A percentile compares a stretch with the other conserved stretches of the same genome.
These are phyloP conservation scores for Salvelinus namaycush DNA, from an alignment of 2,113 vertebrate species.

Conservation along the genomic window DNA sequence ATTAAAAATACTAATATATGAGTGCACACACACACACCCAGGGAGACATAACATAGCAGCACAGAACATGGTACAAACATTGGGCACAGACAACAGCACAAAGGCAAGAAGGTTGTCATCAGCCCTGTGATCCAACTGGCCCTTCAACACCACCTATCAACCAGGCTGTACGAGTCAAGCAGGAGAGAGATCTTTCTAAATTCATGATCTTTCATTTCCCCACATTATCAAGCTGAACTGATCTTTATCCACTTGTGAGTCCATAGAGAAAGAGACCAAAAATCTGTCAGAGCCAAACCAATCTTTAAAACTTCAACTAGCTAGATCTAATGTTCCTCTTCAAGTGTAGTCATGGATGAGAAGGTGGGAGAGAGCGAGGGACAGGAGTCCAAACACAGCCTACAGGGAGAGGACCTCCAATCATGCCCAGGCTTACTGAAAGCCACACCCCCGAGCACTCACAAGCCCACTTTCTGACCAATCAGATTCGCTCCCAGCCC, in stretches of 20 bases:
- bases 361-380: slow-evolving; percentile 34
- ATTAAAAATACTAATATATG: too few relatives aligned
- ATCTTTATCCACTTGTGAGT: background rate
- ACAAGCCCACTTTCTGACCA: slow-evolving; percentile 52
- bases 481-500: slow-evolving; percentile 37
- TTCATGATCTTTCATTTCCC: too few relatives aligned
- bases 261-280: background rate
- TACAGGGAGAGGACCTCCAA: slow-evolving; percentile 48
- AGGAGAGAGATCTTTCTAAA: too few relatives aligned
- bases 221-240: too few relatives aligned
- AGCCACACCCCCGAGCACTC: slow-evolving; percentile 58
- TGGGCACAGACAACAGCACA: too few relatives aligned
- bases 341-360: background rate
- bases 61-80: too few relatives aligned
- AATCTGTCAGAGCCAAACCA: background rate
- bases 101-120: too few relatives aligned
- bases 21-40: too few relatives aligned
- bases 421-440: slow-evolving; percentile 48
- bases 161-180: too few relatives aligned
- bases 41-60: too few relatives aligned
- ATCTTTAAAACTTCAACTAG: background rate
- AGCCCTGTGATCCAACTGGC: too few relatives aligned
- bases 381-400: slow-evolving; percentile 38
- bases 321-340: slow-evolving; percentile 28
- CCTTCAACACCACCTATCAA: too few relatives aligned